phyloP scores from a whole-genome alignment of 1,140 invertebrate species.

The Glossosoma conforme region DNA sequence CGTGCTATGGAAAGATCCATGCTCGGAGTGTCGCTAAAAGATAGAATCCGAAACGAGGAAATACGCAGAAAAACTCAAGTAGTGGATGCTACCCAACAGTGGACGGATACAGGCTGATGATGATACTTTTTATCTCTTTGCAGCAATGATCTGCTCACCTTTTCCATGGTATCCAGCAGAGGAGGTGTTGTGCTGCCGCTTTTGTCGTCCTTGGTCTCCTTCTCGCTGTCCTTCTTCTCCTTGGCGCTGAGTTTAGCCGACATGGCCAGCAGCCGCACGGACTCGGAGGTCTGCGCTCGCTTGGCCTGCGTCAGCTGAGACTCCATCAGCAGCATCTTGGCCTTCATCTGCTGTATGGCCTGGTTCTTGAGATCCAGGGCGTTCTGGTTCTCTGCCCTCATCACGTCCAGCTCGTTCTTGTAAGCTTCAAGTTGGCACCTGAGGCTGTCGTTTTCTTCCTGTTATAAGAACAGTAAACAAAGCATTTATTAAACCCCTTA shows the following conservation, averaged over 20 bases:
- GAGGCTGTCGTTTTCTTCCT: constrained; percentile 88
- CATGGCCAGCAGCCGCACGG: constrained; percentile 46
- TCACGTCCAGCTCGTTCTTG: constrained; percentile 80
- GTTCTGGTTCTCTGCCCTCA: constrained; percentile 57
- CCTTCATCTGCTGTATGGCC: constrained; percentile 41
- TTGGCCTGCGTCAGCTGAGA: constrained; percentile 49
- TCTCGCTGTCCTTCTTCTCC: constrained; percentile 52
- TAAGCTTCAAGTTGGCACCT: constrained; percentile 90
- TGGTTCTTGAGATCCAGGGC: constrained; percentile 49
- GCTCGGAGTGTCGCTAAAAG: too few relatives aligned
- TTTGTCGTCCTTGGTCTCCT: constrained; percentile 26
- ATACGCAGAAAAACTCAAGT: too few relatives aligned
- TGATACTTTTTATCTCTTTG: too few relatives aligned
- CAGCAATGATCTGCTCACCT: too few relatives aligned
- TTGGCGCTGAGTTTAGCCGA: constrained; percentile 63
- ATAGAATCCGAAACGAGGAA: too few relatives aligned
- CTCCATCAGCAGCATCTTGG: constrained; percentile 56
- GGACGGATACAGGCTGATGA: too few relatives aligned
- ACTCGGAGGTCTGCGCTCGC: constrained; percentile 22
- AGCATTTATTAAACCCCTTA: too few relatives aligned
- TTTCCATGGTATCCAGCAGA: too few relatives aligned
- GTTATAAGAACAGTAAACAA: constrained; percentile 2
- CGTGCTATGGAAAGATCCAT: too few relatives aligned
- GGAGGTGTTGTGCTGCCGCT: neutral
- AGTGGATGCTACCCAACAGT: too few relatives aligned